Conservation (phyloP, 2,888 invertebrate genomes). For the Phortica magna region DNA sequence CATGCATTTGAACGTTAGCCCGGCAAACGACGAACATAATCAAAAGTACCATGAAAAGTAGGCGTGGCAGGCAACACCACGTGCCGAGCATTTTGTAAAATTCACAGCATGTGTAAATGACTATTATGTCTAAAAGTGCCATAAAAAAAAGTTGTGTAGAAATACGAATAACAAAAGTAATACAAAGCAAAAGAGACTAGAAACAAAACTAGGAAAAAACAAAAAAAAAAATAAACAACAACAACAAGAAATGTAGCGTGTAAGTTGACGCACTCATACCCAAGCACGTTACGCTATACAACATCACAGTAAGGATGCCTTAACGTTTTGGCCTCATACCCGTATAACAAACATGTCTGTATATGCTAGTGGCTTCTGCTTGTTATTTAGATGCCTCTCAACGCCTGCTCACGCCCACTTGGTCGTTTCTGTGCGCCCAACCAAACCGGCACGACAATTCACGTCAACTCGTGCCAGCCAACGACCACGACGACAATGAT, state of each 20-base stretch:
- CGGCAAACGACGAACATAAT: background rate
- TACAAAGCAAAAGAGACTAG: slow-evolving; percentile 1
- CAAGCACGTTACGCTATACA: background rate
- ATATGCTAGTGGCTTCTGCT: no score
- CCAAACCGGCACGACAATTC: slow-evolving; percentile 1
- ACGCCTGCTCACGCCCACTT: background rate
- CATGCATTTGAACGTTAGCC: background rate
- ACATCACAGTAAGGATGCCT: background rate
- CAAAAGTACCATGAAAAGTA: background rate
- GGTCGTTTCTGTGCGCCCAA: slow-evolving; percentile 19
- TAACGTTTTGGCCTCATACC: background rate
- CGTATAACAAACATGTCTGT: slow-evolving; percentile 1
- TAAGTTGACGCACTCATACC: background rate
- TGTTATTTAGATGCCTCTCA: background rate
- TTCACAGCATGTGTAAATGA: slow-evolving; percentile 32
- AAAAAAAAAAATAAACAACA: background rate
- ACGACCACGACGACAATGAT: background rate
- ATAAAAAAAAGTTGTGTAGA: background rate
- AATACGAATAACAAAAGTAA: background rate
- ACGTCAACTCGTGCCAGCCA: background rate
- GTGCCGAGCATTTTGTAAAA: slow-evolving; percentile 30
- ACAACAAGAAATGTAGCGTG: slow-evolving; percentile 9
- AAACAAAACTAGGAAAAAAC: background rate
- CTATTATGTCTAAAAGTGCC: slow-evolving; percentile 5
- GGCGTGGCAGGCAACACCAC: slow-evolving; percentile 22